Conservation (phyloP, 2,113 vertebrate genomes). For the Miniopterus natalensis region DNA sequence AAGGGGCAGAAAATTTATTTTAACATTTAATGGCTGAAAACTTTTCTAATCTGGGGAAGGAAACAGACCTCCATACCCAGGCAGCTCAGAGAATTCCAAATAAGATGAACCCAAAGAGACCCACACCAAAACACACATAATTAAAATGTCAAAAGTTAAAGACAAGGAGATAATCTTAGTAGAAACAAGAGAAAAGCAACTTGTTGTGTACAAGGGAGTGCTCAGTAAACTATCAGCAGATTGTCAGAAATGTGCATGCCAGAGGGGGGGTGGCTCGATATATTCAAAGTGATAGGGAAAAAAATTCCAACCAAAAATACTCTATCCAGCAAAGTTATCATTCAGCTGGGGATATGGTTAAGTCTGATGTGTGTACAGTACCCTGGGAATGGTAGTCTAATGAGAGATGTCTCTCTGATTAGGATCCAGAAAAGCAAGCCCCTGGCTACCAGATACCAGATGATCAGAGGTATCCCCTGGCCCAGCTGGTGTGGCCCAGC, state of each 20-base stretch:
- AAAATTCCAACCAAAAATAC: neutral
- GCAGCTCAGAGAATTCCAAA: neutral
- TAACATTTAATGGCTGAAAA: neutral
- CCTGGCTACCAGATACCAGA: no score
- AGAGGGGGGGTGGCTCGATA: neutral
- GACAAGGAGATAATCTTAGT: neutral
- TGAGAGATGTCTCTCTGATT: neutral
- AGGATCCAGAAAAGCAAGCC: neutral
- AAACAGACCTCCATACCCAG: neutral
- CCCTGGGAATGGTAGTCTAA: neutral
- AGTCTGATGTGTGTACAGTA: neutral
- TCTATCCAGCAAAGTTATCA: neutral
- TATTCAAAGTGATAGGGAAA: neutral
- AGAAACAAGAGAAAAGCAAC: neutral
- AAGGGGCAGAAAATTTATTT: neutral
- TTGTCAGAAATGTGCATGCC: neutral
- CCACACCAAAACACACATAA: neutral
- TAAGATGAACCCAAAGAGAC: neutral
- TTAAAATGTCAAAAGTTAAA: constrained; percentile 1
- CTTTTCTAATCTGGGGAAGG: neutral
- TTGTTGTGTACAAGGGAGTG: neutral
- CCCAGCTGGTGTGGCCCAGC: no score
- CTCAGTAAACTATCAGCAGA: neutral
- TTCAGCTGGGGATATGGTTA: neutral
- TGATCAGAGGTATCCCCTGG: neutral